phyloP scores from a whole-genome alignment of 2,888 invertebrate genomes.

The Hydrotaea cyrtoneurina region DNA sequence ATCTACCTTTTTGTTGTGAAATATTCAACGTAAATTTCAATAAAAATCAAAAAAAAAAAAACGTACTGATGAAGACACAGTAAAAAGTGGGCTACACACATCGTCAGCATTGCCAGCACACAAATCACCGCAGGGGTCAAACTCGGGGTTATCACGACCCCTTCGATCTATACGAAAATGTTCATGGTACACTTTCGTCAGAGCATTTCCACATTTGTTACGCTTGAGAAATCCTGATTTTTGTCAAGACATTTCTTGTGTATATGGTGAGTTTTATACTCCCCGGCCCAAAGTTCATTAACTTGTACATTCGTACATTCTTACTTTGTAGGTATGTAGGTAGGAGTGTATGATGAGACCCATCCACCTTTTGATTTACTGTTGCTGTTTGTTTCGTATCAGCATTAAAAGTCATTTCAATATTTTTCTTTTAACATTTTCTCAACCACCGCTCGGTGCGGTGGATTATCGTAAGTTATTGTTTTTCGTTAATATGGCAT shows the following conservation, averaged over 20 bases:
- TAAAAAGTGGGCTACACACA: constrained; percentile 32
- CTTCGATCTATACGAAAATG: constrained; percentile 8
- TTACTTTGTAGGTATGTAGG: neutral
- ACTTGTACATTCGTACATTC: neutral
- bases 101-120: constrained; percentile 7
- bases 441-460: neutral
- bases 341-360: neutral
- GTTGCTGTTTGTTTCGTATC: neutral
- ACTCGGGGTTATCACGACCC: constrained; percentile 27
- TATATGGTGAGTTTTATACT: constrained; percentile 14
- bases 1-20: constrained; percentile 54
- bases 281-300: constrained; percentile 24
- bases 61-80: constrained; percentile 45
- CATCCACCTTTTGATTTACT: constrained; percentile 26
- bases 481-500: constrained; percentile 2
- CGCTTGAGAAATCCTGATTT: constrained; percentile 37
- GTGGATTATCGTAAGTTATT: constrained; percentile 39
- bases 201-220: constrained; percentile 35
- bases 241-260: neutral
- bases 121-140: constrained; percentile 44
- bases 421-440: neutral
- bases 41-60: too few species aligned
- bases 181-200: constrained; percentile 9
- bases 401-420: constrained; percentile 6
- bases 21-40: constrained; percentile 43